Conservation (phyloP, 2,113 vertebrate species). For the Crotalus helleri region DNA sequence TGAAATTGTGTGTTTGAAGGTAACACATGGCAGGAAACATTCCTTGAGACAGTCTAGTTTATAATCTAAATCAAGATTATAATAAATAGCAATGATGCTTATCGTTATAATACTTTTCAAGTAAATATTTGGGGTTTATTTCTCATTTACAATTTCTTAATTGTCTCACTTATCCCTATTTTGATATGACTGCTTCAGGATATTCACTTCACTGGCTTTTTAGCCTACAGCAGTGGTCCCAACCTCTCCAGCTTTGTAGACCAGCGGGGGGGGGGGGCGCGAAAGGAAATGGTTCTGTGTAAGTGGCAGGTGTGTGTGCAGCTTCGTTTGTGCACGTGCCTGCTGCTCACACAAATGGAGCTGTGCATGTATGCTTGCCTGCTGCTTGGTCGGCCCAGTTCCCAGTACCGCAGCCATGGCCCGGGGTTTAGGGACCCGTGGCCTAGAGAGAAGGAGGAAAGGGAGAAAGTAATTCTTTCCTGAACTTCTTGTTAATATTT, state of each 20-base stretch:
- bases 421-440: no score
- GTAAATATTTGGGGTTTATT: neutral
- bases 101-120: neutral
- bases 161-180: neutral
- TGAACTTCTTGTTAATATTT: slow-evolving; percentile 16
- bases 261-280: rapidly evolving
- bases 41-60: neutral
- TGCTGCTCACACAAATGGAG: no score
- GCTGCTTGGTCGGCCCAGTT: no score
- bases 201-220: neutral
- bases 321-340: no score
- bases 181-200: neutral
- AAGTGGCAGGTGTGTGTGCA: no score
- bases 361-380: no score
- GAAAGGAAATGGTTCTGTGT: no score
- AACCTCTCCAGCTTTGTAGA: no score
- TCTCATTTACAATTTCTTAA: neutral
- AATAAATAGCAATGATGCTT: neutral
- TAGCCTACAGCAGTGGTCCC: neutral
- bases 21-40: neutral
- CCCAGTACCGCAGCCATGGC: no score
- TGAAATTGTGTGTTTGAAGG: neutral
- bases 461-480: neutral
- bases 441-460: neutral
- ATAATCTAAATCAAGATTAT: neutral